A percentile compares a stretch with the other conserved stretches of the same genome.
phyloP scores from a whole-genome alignment of 2,113 vertebrate species.

The human region DNA sequence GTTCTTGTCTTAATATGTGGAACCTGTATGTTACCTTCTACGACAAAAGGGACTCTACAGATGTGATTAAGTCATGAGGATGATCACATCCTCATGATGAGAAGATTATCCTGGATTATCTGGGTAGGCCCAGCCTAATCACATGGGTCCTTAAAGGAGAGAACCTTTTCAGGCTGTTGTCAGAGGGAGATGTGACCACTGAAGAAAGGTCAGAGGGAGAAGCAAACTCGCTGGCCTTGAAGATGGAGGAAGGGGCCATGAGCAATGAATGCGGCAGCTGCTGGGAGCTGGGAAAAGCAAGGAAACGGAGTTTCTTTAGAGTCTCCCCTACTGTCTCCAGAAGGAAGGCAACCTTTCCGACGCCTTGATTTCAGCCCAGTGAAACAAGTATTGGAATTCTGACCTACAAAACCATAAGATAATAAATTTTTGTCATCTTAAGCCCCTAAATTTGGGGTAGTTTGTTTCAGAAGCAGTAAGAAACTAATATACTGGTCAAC shows the following conservation, averaged over 20 bases:
- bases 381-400: neutral
- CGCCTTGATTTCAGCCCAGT: neutral
- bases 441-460: neutral
- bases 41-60: neutral
- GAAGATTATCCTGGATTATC: neutral
- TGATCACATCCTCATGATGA: neutral
- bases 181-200: neutral
- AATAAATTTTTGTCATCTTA: neutral
- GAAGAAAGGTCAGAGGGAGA: neutral
- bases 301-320: neutral
- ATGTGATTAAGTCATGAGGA: neutral
- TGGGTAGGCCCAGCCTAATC: neutral
- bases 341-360: neutral
- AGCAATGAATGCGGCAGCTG: neutral
- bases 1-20: neutral
- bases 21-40: neutral
- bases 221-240: neutral
- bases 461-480: neutral
- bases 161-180: neutral
- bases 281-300: too few relatives aligned
- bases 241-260: neutral
- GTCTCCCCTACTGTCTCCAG: neutral
- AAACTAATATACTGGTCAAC: neutral
- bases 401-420: neutral
- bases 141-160: neutral